Base-by-base conservation (phyloP, 2,888 invertebrate genomes). In the Lasioglossum morio region DNA sequence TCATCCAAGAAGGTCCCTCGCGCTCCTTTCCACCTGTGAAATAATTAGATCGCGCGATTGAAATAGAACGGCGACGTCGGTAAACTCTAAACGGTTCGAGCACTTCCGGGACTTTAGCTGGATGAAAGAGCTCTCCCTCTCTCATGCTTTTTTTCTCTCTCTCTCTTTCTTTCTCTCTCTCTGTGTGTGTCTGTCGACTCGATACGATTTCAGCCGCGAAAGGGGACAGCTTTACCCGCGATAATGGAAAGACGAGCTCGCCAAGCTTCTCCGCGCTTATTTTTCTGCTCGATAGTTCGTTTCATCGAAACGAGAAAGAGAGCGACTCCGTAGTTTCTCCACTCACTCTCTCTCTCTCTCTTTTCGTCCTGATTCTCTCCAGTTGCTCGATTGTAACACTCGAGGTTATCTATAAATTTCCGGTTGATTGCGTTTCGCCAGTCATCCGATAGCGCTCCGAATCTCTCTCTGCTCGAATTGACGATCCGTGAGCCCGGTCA, bases 31-130 rank as follows among this genome's bases (percentile, higher is more conserved):
- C 70, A 43, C 30, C 57, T 27, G 43, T 46, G 48, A 82, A 79
- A 86, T 89, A 82, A 87, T 87, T 86, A 87, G 74, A 87, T 82
- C 66, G 16, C 43, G 46, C 23, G 23, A 78, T 82, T 77, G 30
- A 57, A 81, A 76, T 57, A 40, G 53, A 81, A 82, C 40, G 72
- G 81, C 70, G 81, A 34, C 19, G 53, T 34, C 37, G 34, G 40
- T 78, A 72, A 74, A 81, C 46, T 79, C 40, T 4, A 66, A 81
- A 70, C 34, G 70, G 30, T 63, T 72, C 66, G 19, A 72, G n/a
- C 57, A 19, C 4, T 57, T 37, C 37, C 40, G 63, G 34, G n/a
- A 23, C 63, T 53, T 19, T 4, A 14, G 34, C 66, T 43, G 79
- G 73, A 77, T 73, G 60, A 77, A 79, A 46, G 63, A 77, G 70